Percentiles rank a stretch among this genome's conserved stretches.
phyloP scores from a whole-genome alignment of 2,113 vertebrate genomes.

The Neogale vison region DNA sequence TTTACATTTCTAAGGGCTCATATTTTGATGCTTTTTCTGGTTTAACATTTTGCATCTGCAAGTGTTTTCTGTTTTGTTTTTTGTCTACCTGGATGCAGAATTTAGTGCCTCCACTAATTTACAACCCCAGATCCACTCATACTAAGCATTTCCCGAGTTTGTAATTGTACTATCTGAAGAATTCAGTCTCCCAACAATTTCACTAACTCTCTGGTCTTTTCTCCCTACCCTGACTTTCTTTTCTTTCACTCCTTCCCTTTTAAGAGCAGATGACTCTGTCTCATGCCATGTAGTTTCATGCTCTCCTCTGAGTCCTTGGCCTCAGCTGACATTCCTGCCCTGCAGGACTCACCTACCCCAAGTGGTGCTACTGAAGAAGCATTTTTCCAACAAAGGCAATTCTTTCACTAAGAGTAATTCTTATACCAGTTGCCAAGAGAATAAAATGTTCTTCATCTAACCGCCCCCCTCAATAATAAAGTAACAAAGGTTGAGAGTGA shows the following conservation, averaged over 20 bases:
- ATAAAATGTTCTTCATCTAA: constrained; percentile 60
- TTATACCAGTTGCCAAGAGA: constrained; percentile 51
- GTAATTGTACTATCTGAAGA: not conserved
- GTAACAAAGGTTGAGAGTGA: constrained; percentile 74
- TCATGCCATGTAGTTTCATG: not conserved
- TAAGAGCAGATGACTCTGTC: not conserved
- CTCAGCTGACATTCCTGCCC: constrained; percentile 34
- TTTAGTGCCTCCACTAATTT: not conserved
- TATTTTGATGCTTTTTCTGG: not conserved
- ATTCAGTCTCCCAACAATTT: not conserved
- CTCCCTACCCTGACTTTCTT: not conserved
- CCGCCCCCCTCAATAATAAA: constrained; percentile 51
- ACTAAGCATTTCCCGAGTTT: not conserved
- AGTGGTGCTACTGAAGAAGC: not conserved
- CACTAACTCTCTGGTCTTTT: not conserved
- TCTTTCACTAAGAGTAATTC: constrained; percentile 55
- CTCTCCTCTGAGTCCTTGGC: constrained; percentile 26
- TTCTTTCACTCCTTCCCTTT: not conserved
- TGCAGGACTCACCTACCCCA: not conserved
- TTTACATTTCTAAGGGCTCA: not conserved
- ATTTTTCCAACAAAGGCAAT: constrained; percentile 59
- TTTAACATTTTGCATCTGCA: not conserved
- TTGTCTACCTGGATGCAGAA: not conserved
- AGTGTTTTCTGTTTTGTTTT: constrained; percentile 5
- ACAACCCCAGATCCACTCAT: not conserved